Base-by-base conservation (phyloP, 2,888 invertebrate species). In the Cynaeus angustus region DNA sequence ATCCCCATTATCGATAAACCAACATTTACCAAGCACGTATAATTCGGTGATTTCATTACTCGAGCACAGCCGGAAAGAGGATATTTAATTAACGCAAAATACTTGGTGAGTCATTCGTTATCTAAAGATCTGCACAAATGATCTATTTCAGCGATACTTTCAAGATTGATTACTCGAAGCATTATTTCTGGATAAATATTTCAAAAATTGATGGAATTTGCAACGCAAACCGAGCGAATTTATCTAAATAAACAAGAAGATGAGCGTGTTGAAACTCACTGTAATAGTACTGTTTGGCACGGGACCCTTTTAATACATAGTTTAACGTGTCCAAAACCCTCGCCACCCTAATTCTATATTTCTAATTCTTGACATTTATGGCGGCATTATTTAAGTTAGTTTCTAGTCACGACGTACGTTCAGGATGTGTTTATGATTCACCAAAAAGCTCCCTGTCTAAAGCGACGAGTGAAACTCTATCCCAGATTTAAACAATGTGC, bases 321-420 rank as follows among this genome's bases (percentile, higher is more conserved):
- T 74, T 75, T 74, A 78, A 75, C 75, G 74, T 74, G 75, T 75
- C 74, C 66, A 70, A 75, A 75, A 74, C 74, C 66, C 70, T 70
- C 66, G 52, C 71, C 68, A 73, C 76, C 78, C 74, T 74, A 70
- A 76, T 73, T 79, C 78, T 75, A 78, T 79, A 79, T 79, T 79
- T 79, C 78, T 79, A 77, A 79, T 78, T 79, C 78, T 74, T 80
- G 80, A 79, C 80, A 78, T 79, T 80, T 80, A 80, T 80, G 77
- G 78, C 67, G 68, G 68, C 78, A 75, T 78, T 78, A 78, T 76
- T 75, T 75, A 70, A 75, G 66, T 72, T 46, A 38, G 67, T 58
- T 61, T 66, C 66, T 59, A 70, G 55, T 53, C 66, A 66, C 61
- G 61, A 70, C 69, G 52, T 52, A 69, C 62, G 56, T 56, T 13